phyloP scores from a whole-genome alignment of 2,888 invertebrate species.

The Timema podura region DNA sequence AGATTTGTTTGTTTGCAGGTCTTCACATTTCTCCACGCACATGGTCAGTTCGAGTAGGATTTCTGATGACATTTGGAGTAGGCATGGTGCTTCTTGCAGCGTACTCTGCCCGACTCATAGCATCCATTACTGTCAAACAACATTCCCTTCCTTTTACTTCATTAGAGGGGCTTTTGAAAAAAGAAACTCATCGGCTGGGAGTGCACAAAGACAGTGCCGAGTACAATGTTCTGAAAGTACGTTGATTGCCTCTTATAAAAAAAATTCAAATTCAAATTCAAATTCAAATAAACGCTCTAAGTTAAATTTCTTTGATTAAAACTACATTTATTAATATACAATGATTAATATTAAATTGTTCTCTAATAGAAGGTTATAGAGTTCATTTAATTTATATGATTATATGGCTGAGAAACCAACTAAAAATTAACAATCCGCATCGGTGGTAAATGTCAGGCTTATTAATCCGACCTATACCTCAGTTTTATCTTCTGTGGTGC shows the following conservation, averaged over 20 bases:
- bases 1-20: neutral
- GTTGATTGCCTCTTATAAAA: neutral
- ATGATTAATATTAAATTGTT: too few species aligned
- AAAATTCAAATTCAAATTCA: too few species aligned
- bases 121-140: slow-evolving; percentile 1
- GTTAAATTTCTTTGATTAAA: too few species aligned
- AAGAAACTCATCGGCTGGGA: neutral
- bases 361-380: too few species aligned
- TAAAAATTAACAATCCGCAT: too few species aligned
- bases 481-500: too few species aligned
- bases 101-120: neutral
- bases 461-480: too few species aligned
- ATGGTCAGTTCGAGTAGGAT: neutral
- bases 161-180: neutral
- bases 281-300: too few species aligned
- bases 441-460: too few species aligned
- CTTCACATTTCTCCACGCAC: neutral
- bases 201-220: slow-evolving; percentile 5
- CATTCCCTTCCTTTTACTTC: neutral
- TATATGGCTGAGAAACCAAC: too few species aligned
- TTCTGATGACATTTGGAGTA: neutral
- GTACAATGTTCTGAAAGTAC: neutral
- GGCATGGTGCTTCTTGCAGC: neutral
- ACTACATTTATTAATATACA: too few species aligned
- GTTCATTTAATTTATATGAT: too few species aligned